Evolutionary conservation across 2,113 vertebrate species (phyloP).

Genomic region (Oenanthe oenanthe): DNA sequence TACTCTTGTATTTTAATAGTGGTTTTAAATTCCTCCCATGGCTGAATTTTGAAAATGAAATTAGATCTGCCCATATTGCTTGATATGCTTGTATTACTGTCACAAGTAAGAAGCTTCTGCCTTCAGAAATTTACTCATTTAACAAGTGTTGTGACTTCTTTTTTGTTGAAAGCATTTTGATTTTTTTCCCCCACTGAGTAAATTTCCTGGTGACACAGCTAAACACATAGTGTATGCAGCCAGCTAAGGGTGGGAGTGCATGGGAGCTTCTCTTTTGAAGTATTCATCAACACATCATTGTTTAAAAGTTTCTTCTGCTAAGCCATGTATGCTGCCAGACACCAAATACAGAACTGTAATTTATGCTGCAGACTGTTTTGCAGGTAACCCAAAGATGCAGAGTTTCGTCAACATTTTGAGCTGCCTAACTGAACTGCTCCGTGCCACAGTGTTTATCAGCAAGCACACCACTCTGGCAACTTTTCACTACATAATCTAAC

Average conservation of each 20-base stretch:
- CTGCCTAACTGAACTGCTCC: background rate
- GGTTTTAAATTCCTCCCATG: background rate
- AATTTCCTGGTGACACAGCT: background rate
- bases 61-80: background rate
- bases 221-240: background rate
- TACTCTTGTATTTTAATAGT: background rate
- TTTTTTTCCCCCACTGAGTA: background rate
- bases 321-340: background rate
- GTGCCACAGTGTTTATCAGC: background rate
- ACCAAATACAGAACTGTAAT: background rate
- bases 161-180: background rate
- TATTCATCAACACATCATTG: background rate
- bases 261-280: background rate
- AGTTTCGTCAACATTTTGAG: background rate
- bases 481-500: background rate
- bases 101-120: background rate
- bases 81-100: background rate
- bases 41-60: background rate
- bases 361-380: background rate
- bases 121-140: background rate
- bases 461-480: background rate
- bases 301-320: background rate
- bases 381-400: background rate
- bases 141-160: background rate
- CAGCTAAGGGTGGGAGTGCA: background rate